A percentile compares a stretch with the other conserved stretches of the same genome.
phyloP scores from a whole-genome alignment of 1,140 invertebrate species.

The Prorops nasuta region DNA sequence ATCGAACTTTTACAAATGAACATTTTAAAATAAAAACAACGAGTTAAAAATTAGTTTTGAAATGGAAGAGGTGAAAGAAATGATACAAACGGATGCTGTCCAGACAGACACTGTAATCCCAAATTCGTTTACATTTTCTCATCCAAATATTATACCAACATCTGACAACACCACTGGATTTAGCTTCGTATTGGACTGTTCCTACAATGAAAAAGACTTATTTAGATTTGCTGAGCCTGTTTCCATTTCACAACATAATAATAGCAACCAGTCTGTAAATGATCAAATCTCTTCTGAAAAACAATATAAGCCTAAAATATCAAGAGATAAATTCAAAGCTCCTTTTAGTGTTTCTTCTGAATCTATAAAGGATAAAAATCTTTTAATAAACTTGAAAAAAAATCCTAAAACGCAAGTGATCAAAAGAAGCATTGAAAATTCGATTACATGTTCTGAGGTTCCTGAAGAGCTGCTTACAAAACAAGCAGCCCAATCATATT shows the following conservation, averaged over 20 bases:
- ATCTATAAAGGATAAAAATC: slow-evolving; percentile 24
- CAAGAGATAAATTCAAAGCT: slow-evolving; percentile 19
- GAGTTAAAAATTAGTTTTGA: background rate
- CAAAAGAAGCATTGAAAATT: slow-evolving; percentile 29
- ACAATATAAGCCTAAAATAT: slow-evolving; percentile 24
- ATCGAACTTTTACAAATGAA: too few species aligned
- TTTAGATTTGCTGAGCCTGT: slow-evolving; percentile 26
- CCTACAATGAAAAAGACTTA: slow-evolving; percentile 1
- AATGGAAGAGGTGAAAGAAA: background rate
- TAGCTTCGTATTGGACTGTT: slow-evolving; percentile 15
- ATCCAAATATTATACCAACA: slow-evolving; percentile 25
- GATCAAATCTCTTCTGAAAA: slow-evolving; percentile 7
- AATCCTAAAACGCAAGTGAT: slow-evolving; percentile 23
- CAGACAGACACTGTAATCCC: background rate
- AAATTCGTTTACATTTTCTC: slow-evolving; percentile 36
- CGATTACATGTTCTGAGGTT: slow-evolving; percentile 60
- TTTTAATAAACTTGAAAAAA: slow-evolving; percentile 31
- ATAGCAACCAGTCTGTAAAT: background rate
- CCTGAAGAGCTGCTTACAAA: slow-evolving; percentile 64
- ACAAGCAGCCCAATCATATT: slow-evolving; percentile 63
- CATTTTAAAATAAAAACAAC: background rate
- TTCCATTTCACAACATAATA: slow-evolving; percentile 23
- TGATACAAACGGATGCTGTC: too few species aligned
- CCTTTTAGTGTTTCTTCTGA: slow-evolving; percentile 27
- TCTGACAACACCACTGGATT: slow-evolving; percentile 15